Percentiles rank a stretch among this genome's conserved stretches.
Evolutionary conservation across 2,113 vertebrate species (phyloP).

Genomic region (Mirza zaza): DNA sequence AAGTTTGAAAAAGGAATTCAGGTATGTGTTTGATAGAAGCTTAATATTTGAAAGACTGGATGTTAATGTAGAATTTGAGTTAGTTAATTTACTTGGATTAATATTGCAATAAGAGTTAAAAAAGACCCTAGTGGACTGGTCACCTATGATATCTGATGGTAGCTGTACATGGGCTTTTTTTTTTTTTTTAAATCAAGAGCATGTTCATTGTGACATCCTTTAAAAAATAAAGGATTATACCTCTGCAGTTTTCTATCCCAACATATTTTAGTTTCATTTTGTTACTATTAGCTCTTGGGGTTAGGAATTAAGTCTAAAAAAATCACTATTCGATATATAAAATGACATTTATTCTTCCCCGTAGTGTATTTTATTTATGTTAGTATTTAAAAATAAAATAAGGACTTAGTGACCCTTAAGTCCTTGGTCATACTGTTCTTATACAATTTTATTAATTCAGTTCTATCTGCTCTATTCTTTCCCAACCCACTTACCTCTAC

Average conservation of each 20-base stretch:
- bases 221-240: not conserved
- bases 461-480: not conserved
- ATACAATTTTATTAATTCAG: not conserved
- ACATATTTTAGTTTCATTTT: not conserved
- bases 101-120: not conserved
- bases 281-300: not conserved
- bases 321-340: not conserved
- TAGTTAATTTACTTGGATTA: not conserved
- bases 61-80: not conserved
- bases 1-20: not conserved
- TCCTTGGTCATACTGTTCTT: not conserved
- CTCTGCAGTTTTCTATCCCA: not conserved
- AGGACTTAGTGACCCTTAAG: not conserved
- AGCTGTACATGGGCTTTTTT: not conserved
- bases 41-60: not conserved
- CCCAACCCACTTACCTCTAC: not conserved
- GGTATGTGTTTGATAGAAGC: not conserved
- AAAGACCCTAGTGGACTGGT: not conserved
- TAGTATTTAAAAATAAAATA: not conserved
- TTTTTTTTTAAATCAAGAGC: not conserved
- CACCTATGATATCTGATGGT: not conserved
- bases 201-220: not conserved
- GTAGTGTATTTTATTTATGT: not conserved
- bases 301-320: not conserved
- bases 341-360: not conserved